phyloP scores from a whole-genome alignment of 2,888 invertebrate species.

The Malthinus flaveolus region DNA sequence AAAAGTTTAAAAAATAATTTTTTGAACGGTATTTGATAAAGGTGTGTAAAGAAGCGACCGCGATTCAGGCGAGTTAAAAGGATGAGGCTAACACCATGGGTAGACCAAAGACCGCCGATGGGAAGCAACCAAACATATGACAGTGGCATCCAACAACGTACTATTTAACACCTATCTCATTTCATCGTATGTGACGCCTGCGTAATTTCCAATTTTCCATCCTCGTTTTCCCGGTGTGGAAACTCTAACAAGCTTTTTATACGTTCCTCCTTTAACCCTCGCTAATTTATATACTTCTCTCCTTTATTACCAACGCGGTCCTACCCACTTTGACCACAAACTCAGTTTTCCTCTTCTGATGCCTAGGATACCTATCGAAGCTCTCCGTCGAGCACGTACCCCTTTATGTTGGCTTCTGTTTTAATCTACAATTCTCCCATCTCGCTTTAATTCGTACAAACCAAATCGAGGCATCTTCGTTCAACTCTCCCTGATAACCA shows the following conservation, averaged over 20 bases:
- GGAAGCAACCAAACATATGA: constrained; percentile 50
- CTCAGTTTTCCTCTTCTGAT: constrained; percentile 63
- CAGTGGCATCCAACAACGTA: constrained; percentile 37
- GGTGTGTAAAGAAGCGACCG: constrained; percentile 31
- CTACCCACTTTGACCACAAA: constrained; percentile 71
- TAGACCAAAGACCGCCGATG: constrained; percentile 45
- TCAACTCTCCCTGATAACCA: constrained; percentile 52
- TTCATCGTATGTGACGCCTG: constrained; percentile 52
- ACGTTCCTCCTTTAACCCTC: constrained; percentile 52
- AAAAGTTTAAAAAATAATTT: constrained; percentile 19
- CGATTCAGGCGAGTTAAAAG: constrained; percentile 41
- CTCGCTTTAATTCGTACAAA: constrained; percentile 40
- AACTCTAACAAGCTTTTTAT: constrained; percentile 59
- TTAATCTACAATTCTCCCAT: constrained; percentile 51
- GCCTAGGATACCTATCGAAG: constrained; percentile 54
- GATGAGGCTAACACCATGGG: constrained; percentile 44
- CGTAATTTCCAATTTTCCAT: constrained; percentile 53
- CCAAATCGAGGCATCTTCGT: constrained; percentile 31
- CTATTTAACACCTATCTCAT: constrained; percentile 39
- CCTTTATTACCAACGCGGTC: constrained; percentile 70
- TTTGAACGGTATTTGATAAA: constrained; percentile 29
- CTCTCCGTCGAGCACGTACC: constrained; percentile 50
- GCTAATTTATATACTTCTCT: constrained; percentile 67
- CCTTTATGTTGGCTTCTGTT: constrained; percentile 55
- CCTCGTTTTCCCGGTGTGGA: constrained; percentile 58